Evolutionary conservation across 2,888 invertebrate species (phyloP).

Genomic region (Cantharis lateralis): DNA sequence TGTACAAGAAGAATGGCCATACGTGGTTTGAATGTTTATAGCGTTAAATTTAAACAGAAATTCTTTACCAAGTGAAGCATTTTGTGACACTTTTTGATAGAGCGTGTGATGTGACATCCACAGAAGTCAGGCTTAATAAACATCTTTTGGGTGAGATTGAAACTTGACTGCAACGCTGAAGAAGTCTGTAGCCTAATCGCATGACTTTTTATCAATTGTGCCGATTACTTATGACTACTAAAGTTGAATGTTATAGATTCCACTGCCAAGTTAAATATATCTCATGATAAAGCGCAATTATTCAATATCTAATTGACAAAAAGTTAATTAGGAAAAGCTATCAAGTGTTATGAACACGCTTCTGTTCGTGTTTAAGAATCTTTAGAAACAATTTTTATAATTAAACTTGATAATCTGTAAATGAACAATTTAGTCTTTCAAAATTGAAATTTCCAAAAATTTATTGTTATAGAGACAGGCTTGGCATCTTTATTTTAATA

Average conservation of each 20-base stretch:
- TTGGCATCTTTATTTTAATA: neutral
- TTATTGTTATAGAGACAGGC: neutral
- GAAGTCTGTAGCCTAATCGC: no score
- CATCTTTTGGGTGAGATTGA: neutral
- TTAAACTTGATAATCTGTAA: neutral
- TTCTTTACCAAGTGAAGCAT: neutral
- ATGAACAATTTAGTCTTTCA: neutral
- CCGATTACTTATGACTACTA: neutral
- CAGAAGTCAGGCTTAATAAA: neutral
- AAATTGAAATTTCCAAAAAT: neutral
- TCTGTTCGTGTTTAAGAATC: neutral
- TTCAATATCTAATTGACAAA: neutral
- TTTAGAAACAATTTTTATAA: neutral
- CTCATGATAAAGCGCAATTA: neutral
- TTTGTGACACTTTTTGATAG: neutral
- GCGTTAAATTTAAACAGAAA: neutral
- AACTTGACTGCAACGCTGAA: neutral
- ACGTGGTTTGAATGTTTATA: neutral
- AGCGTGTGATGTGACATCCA: neutral
- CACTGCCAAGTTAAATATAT: neutral
- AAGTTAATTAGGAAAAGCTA: neutral
- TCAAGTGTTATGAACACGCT: neutral
- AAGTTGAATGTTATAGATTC: neutral
- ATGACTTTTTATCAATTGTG: no score
- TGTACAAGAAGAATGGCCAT: neutral